Evolutionary conservation across 53 echinoderm and acorn worm genomes (phyloP), one percentile per base, ranked within the genome.

Genomic region (Actinopyga echinites): DNA sequence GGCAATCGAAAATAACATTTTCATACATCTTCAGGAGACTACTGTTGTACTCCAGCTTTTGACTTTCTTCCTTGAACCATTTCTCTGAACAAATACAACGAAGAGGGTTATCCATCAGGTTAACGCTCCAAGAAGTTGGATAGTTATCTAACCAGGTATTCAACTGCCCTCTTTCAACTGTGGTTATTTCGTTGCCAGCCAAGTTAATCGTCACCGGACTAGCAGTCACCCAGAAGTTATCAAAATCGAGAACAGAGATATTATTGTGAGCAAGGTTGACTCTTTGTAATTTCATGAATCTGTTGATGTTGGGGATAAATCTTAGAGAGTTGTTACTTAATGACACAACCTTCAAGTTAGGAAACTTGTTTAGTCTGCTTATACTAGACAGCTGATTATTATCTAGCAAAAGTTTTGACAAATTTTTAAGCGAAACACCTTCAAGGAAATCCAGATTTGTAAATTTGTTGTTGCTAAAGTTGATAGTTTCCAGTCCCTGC

Each of bases 401-500:
- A 35, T 62, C 63, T 0, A 80, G 40, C 19, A 20, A 59, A 57
- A 80, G 57, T 40, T 12, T 37, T 13, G 63, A 29, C 8, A 80
- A 57, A 40, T 62, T 80, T 12, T 9, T 59, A 19, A 61, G 4
- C 11, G 24, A 22, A 13, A 22, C 61, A 6, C 8, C 9, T 19
- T 59, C 38, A 21, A 80, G 42, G 28, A 80, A 80, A 24, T 60
- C 44, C 2, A 80, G 37, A 45, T 38, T 80, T 36, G 6, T 34
- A 15, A 80, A 26, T 1, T 61, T 6, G 38, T 80, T 80, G 44
- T 80, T 80, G 21, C 35, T 61, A 37, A 80, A 80, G 23, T 80
- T 62, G 24, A 80, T 59, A 20, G 34, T 62, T 80, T 62, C 60
- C 25, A 80, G 30, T 29, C 15, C 34, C 30, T 80, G 31, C 5